A percentile compares a stretch with the other conserved stretches of the same genome.
Evolutionary conservation across 2,113 vertebrate genomes (phyloP).

Genomic region (Spheniscus mendiculus): DNA sequence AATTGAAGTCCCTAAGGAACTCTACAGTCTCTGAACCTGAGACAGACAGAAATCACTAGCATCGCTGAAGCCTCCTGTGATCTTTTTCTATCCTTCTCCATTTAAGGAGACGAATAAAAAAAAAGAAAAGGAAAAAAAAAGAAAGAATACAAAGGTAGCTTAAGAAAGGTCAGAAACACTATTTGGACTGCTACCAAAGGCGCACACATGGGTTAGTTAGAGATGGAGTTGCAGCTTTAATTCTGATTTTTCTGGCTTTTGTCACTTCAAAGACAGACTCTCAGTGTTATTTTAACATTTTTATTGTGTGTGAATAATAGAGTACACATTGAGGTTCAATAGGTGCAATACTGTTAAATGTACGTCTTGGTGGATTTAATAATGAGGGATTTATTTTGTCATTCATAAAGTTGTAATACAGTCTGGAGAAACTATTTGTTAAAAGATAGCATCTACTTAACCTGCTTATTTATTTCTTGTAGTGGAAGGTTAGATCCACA

Average conservation of each 20-base stretch:
- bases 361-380: slow-evolving; percentile 77
- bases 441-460: slow-evolving; percentile 96
- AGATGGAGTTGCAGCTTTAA: slow-evolving; percentile 38
- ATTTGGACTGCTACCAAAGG: slow-evolving; percentile 8
- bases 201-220: neutral
- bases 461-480: slow-evolving; percentile 94
- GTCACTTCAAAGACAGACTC: slow-evolving; percentile 68
- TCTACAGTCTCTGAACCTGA: neutral
- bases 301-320: slow-evolving; percentile 79
- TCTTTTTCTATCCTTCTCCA: neutral
- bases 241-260: slow-evolving; percentile 72
- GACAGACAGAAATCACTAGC: neutral
- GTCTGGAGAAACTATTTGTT: slow-evolving; percentile 84
- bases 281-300: slow-evolving; percentile 76
- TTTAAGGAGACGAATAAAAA: neutral
- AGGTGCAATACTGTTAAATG: slow-evolving; percentile 77
- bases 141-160: neutral
- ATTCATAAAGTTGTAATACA: slow-evolving; percentile 85
- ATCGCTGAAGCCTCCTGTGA: neutral
- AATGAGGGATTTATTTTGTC: slow-evolving; percentile 85
- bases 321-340: slow-evolving; percentile 73
- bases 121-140: neutral
- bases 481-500: slow-evolving; percentile 85
- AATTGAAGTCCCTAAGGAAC: neutral
- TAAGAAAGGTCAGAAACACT: slow-evolving; percentile 23